These are phyloP conservation scores for Baryphthengus martii DNA, from an alignment of 2,113 vertebrate genomes.

Conservation along the genomic window DNA sequence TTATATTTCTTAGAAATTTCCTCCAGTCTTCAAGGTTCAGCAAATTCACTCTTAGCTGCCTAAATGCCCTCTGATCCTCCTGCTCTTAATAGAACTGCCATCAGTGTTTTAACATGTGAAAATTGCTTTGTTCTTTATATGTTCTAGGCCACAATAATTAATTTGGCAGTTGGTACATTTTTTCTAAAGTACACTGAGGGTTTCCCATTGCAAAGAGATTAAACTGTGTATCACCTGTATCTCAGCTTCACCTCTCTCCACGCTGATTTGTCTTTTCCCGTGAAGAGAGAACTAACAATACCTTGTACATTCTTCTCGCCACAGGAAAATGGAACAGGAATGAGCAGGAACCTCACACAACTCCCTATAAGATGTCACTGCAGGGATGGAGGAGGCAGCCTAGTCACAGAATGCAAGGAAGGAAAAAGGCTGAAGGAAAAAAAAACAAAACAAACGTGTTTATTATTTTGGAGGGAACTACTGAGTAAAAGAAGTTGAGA, in stretches of 20 bases:
- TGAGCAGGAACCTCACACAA: neutral
- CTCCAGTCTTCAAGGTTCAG: neutral
- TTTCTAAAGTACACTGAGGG: neutral
- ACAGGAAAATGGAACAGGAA: neutral
- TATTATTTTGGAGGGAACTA: neutral
- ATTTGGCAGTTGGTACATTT: neutral
- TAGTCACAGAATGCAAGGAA: neutral
- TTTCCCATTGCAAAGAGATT: neutral
- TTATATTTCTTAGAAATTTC: neutral
- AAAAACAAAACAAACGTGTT: neutral
- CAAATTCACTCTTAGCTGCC: neutral
- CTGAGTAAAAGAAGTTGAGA: neutral
- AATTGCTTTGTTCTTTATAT: neutral
- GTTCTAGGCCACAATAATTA: neutral
- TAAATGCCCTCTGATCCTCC: neutral
- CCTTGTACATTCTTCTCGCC: neutral
- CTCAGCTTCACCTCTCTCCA: neutral
- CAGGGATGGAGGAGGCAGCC: neutral
- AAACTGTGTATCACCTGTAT: neutral
- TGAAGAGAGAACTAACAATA: neutral
- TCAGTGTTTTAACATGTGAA: neutral
- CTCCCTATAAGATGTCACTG: neutral
- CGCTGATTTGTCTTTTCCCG: neutral
- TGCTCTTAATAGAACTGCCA: neutral
- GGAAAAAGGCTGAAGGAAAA: neutral